phyloP scores from a whole-genome alignment of 1,140 invertebrate species.

The Microplitis demolitor region DNA sequence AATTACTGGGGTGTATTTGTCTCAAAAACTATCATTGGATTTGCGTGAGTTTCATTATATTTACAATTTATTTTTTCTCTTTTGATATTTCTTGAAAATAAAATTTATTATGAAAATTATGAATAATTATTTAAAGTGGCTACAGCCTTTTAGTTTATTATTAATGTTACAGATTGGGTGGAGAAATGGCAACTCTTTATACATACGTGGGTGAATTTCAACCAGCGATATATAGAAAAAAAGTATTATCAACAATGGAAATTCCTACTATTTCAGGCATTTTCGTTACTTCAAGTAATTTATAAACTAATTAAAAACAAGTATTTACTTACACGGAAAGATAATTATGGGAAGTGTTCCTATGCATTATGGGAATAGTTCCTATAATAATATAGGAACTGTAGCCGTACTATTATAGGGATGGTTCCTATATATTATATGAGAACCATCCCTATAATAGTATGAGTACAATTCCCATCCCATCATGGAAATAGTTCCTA shows the following conservation, averaged over 20 bases:
- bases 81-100: constrained; percentile 31
- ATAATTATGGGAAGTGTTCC: too few relatives aligned
- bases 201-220: constrained; percentile 50
- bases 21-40: constrained; percentile 62
- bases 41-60: constrained; percentile 57
- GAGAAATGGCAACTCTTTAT: constrained; percentile 39
- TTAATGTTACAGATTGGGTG: constrained; percentile 35
- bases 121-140: too few relatives aligned
- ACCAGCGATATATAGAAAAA: constrained; percentile 38
- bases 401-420: too few relatives aligned
- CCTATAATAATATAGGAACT: too few relatives aligned
- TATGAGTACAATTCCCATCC: too few relatives aligned
- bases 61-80: not conserved
- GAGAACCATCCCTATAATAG: too few relatives aligned
- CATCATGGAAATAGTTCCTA: too few relatives aligned
- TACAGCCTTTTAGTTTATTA: not conserved
- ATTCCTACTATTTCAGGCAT: constrained; percentile 42
- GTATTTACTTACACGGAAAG: not conserved
- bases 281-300: constrained; percentile 36
- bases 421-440: too few relatives aligned
- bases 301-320: not conserved
- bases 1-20: constrained; percentile 60
- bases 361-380: too few relatives aligned
- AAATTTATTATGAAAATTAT: too few relatives aligned
- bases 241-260: constrained; percentile 44